phyloP scores from a whole-genome alignment of 37 sponge, comb jelly and placozoan species.

The Eunapius fragilis region DNA sequence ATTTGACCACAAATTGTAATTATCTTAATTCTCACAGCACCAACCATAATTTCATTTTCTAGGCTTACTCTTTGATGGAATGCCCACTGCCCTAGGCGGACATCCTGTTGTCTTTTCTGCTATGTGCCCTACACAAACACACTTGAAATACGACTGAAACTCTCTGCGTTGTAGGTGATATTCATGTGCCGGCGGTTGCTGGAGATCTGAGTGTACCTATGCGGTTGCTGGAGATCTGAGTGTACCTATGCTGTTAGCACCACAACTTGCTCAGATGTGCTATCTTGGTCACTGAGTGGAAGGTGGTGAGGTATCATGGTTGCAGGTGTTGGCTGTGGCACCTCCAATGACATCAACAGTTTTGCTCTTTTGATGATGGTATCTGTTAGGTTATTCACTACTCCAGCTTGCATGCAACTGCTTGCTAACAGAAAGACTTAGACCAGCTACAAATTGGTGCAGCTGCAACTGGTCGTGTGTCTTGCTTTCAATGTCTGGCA shows the following conservation, averaged over 20 bases:
- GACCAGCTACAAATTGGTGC: conserved; percentile 32
- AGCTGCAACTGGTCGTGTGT: conserved; percentile 34
- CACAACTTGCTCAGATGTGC: conserved; percentile 52
- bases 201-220: not conserved
- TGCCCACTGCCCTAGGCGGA: conserved; percentile 18
- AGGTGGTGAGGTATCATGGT: too few relatives aligned
- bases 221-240: too few relatives aligned
- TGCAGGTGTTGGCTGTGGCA: too few relatives aligned
- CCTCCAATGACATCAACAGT: too few relatives aligned
- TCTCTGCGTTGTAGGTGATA: too few relatives aligned
- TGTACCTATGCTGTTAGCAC: too few relatives aligned
- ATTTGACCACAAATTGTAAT: not conserved
- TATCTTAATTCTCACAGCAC: conserved; percentile 11
- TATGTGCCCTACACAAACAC: conserved; percentile 16
- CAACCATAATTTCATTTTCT: not conserved
- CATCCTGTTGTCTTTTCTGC: conserved; percentile 44
- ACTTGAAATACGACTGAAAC: not conserved
- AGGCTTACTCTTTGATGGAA: conserved; percentile 6
- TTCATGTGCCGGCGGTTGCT: too few relatives aligned
- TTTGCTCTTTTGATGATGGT: too few relatives aligned
- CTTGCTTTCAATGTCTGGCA: conserved; percentile 25
- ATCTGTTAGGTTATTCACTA: too few relatives aligned
- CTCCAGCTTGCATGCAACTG: conserved; percentile 21
- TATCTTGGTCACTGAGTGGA: too few relatives aligned
- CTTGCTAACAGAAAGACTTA: conserved; percentile 1